Evolutionary conservation across 2,797 vertebrate species (phyloP).

Genomic region (Onychomys leucogaster): DNA sequence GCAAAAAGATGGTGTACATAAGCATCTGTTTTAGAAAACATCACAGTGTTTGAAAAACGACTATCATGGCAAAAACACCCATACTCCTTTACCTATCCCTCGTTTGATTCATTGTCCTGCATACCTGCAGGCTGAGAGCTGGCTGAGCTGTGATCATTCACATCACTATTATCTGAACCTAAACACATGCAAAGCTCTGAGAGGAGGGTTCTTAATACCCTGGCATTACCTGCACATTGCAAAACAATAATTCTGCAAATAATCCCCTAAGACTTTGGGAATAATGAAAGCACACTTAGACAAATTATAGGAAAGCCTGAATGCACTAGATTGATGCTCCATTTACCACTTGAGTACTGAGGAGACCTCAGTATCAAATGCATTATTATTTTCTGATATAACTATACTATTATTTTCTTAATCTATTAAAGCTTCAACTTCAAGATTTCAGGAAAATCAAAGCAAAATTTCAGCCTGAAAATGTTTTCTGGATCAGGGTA

Average conservation of each 20-base stretch:
- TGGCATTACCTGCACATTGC: slow-evolving; percentile 39
- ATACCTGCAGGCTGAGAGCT: neutral
- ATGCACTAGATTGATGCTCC: neutral
- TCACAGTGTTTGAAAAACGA: slow-evolving; percentile 1
- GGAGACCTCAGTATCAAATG: slow-evolving; percentile 53
- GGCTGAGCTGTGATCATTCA: neutral
- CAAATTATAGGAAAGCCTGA: slow-evolving; percentile 52
- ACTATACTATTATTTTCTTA: slow-evolving; percentile 42
- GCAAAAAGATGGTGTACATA: neutral
- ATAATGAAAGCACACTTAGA: slow-evolving; percentile 34
- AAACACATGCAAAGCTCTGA: neutral
- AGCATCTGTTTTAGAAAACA: neutral
- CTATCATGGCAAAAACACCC: neutral
- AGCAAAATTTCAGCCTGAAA: neutral
- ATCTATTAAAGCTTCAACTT: slow-evolving; percentile 41
- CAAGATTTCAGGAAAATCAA: slow-evolving; percentile 1
- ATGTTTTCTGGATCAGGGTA: neutral
- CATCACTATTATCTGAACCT: neutral
- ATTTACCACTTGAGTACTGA: slow-evolving; percentile 23
- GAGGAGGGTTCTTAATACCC: slow-evolving; percentile 39
- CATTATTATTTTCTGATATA: slow-evolving; percentile 46
- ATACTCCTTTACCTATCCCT: neutral
- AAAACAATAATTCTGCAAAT: slow-evolving; percentile 75
- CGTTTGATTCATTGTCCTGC: neutral
- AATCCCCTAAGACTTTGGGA: slow-evolving; percentile 31